Conservation (phyloP, 2,888 invertebrate species). For the Luperina testacea region DNA sequence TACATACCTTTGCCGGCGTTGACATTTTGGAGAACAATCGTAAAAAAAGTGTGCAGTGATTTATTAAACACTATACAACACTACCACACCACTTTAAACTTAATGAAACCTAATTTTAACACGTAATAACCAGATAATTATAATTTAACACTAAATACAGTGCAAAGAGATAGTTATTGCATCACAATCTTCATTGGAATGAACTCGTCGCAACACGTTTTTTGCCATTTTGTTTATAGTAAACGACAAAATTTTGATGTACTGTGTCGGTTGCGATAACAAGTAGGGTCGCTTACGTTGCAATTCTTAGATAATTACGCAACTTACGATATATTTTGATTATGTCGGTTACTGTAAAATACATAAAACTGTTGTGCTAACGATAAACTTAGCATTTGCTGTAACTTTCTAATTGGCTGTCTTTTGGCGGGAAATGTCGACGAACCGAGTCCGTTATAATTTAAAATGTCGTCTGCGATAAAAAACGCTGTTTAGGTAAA, state of each 20-base stretch:
- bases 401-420: background rate
- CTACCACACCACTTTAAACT: too few species aligned
- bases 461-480: background rate
- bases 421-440: background rate
- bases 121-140: too few species aligned
- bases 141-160: too few species aligned
- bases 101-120: too few species aligned
- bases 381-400: conserved; percentile 5
- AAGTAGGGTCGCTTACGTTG: background rate
- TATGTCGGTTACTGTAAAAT: background rate
- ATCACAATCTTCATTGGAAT: background rate
- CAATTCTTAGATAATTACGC: too few species aligned
- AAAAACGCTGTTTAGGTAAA: conserved; percentile 1
- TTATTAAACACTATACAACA: too few species aligned
- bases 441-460: background rate
- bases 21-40: too few species aligned
- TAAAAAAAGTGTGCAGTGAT: too few species aligned
- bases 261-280: background rate
- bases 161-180: too few species aligned
- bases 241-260: background rate
- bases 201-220: background rate
- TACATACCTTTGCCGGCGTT: too few species aligned
- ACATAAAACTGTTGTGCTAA: background rate
- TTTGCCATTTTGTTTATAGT: background rate
- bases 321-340: background rate